Evolutionary conservation across 2,797 vertebrate genomes (phyloP).

Genomic region (Danio kyathit): DNA sequence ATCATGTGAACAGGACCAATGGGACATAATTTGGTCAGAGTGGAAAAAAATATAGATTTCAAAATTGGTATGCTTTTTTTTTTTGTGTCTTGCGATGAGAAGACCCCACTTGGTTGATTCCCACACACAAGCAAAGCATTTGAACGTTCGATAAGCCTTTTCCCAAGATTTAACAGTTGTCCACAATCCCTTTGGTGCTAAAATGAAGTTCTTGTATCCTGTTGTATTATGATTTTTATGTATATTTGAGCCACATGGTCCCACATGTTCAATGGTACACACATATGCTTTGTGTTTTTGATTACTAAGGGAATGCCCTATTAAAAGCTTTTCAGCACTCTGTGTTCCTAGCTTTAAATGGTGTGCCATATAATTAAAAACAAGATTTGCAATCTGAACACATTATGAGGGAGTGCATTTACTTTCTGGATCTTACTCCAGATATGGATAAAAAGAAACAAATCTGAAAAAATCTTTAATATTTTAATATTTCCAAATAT

Average conservation of each 20-base stretch:
- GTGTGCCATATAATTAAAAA: not conserved
- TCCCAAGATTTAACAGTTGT: slow-evolving; percentile 23
- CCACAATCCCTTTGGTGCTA: slow-evolving; percentile 30
- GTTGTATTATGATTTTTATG: slow-evolving; percentile 12
- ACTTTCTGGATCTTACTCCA: not conserved
- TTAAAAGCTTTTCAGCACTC: not conserved
- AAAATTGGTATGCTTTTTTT: slow-evolving; percentile 20
- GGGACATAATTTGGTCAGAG: slow-evolving; percentile 12
- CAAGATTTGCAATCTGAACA: not conserved
- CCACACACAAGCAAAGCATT: slow-evolving; percentile 19
- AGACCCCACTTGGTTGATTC: slow-evolving; percentile 44
- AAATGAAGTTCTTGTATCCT: not conserved
- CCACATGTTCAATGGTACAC: not conserved
- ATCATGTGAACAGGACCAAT: not conserved
- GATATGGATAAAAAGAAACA: not conserved
- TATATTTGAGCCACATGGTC: not conserved
- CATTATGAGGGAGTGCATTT: not conserved
- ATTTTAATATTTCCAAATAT: too few relatives aligned
- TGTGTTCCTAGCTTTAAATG: not conserved
- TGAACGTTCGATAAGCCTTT: slow-evolving; percentile 14
- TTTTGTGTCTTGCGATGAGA: slow-evolving; percentile 45
- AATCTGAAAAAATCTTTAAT: too few relatives aligned
- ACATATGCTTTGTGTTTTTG: slow-evolving; percentile 4
- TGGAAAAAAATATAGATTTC: slow-evolving; percentile 6
- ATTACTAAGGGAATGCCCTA: not conserved